Evolutionary conservation across 1,140 invertebrate genomes (phyloP), one percentile per base, ranked within the genome.

Genomic region (Melitaea cinxia): DNA sequence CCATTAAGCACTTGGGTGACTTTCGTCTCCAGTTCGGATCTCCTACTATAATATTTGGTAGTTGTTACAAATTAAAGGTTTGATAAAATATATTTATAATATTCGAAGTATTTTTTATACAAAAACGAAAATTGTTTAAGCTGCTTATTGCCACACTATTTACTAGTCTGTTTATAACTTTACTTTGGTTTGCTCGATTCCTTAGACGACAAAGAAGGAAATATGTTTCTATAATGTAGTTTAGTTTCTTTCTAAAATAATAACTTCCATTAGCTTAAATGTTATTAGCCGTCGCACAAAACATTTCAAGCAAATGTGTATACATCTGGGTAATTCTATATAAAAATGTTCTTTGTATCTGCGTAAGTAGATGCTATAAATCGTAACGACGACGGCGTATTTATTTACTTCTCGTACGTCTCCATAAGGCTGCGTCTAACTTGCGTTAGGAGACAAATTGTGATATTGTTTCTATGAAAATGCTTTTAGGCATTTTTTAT

Each of bases 361-460:
- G 55, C 56, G 45, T 54, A 37, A 66, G 63, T 47, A 66, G 39
- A 55, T 23, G 50, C 57, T 59, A 66, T 66, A 66, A 66, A 66
- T 66, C 57, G 37, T 47, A 55, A 52, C 49, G 26, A 52, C 49
- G 26, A 50, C 23, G 37, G 49, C 57, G 49, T 60, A 66, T 66
- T 66, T 66, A 66, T 60, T 66, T 66, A 66, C 56, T 65, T 39
- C 47, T 47, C 45, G 12, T 58, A 45, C 39, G 49, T 30, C 57
- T 60, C 50, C 4, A 28, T 66, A 66, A 59, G 64, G 64, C 64
- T n/a, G 56, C 49, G 64, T 66, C 58, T 33, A 59, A 59, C 24
- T 30, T 53, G 37, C 35, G 42, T 55, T 45, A 12, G 19, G 39
- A 35, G 49, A 50, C 28, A 28, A 60, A 60, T 60, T 60, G 30